Evolutionary conservation across 2,113 vertebrate genomes (phyloP).

Genomic region (Aldabrachelys gigantea): DNA sequence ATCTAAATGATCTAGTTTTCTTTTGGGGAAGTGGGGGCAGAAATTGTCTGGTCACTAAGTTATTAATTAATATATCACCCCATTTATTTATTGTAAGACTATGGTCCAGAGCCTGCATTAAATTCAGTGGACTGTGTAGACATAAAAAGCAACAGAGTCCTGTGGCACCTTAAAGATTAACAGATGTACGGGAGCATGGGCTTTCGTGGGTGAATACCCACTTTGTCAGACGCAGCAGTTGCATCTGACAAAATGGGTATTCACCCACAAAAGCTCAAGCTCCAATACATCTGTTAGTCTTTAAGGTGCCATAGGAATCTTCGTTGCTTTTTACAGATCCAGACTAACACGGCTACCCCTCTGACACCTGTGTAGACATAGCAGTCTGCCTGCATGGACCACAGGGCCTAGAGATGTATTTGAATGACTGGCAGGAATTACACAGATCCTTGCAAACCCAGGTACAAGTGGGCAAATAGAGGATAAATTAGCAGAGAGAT

Average conservation of each 20-base stretch:
- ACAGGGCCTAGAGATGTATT: neutral
- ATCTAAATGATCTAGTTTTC: neutral
- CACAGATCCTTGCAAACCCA: neutral
- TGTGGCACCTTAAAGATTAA: too few species aligned
- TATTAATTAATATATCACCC: neutral
- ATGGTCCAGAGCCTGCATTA: neutral
- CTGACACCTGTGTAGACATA: neutral
- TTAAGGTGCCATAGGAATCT: too few species aligned
- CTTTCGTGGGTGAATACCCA: too few species aligned
- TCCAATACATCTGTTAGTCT: too few species aligned
- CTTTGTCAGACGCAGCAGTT: too few species aligned
- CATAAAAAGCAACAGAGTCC: neutral
- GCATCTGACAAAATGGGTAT: too few species aligned
- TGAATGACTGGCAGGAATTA: neutral
- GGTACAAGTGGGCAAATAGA: neutral
- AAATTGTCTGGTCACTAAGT: neutral
- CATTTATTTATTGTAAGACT: neutral
- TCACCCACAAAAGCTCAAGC: too few species aligned
- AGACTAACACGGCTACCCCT: too few species aligned
- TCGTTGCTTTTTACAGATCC: too few species aligned
- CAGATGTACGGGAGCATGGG: too few species aligned
- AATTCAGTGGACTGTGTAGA: neutral
- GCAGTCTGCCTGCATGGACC: neutral
- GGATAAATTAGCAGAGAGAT: neutral
- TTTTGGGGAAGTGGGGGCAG: neutral